phyloP scores from a whole-genome alignment of 2,888 invertebrate genomes.

The Lysandra bellargus region DNA sequence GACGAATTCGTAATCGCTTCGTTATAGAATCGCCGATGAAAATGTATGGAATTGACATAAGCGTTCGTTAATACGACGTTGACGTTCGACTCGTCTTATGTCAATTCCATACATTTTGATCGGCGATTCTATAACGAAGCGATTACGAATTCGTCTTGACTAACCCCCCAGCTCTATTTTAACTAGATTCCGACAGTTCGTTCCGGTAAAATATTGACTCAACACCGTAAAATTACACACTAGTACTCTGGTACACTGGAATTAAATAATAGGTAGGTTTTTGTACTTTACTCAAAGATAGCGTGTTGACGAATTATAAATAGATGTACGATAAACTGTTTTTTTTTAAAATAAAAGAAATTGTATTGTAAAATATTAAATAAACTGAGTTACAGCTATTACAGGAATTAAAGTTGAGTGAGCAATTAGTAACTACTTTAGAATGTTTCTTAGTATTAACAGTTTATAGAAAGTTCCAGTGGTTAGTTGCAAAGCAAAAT shows the following conservation, averaged over 20 bases:
- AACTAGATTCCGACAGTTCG: slow-evolving; percentile 27
- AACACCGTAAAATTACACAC: neutral
- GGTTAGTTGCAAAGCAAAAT: neutral
- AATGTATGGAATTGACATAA: no score
- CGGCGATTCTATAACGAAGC: no score
- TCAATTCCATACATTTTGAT: no score
- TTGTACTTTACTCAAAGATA: neutral
- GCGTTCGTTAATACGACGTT: no score
- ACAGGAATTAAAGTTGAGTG: no score
- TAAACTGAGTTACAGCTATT: neutral
- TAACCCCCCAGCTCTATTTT: slow-evolving; percentile 1
- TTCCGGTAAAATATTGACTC: slow-evolving; percentile 24
- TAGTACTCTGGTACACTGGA: neutral
- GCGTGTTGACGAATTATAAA: neutral
- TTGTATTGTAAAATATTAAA: neutral
- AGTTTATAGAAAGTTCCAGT: neutral
- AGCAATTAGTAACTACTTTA: neutral
- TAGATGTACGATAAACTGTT: neutral
- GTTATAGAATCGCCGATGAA: no score
- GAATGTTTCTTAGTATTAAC: neutral
- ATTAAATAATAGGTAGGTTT: slow-evolving; percentile 6
- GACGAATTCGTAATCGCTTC: no score
- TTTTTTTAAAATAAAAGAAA: neutral
- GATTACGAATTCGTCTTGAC: no score
- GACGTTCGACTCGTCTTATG: no score